Conservation (phyloP, 2,797 vertebrate genomes). For the Borostomias antarcticus region DNA sequence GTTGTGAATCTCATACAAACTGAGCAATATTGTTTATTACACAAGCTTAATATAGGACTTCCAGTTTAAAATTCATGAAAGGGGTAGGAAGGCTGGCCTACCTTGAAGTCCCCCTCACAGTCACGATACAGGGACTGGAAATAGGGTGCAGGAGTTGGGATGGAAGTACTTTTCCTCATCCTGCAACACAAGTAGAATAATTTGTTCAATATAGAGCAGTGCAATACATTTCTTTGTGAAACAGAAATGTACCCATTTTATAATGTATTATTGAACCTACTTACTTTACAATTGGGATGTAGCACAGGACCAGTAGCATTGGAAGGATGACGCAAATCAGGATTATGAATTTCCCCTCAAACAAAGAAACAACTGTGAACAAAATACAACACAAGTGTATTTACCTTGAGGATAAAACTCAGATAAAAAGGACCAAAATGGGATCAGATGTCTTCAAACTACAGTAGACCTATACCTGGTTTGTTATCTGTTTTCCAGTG, state of each 20-base stretch:
- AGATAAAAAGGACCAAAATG: not conserved
- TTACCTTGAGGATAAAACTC: not conserved
- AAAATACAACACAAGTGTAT: not conserved
- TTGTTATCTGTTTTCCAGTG: slow-evolving; percentile 54
- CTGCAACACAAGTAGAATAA: slow-evolving; percentile 44
- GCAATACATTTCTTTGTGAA: not conserved
- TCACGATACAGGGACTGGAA: slow-evolving; percentile 66
- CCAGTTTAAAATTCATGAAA: too few species aligned
- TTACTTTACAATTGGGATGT: slow-evolving; percentile 55
- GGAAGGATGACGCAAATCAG: slow-evolving; percentile 26
- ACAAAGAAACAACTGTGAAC: not conserved
- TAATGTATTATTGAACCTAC: not conserved
- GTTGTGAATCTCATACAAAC: too few species aligned
- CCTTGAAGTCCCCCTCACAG: slow-evolving; percentile 70
- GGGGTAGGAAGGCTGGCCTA: slow-evolving; percentile 11
- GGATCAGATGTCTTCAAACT: not conserved
- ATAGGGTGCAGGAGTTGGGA: slow-evolving; percentile 73
- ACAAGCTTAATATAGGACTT: too few species aligned
- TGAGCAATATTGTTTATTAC: too few species aligned
- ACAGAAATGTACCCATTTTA: not conserved
- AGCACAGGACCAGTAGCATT: slow-evolving; percentile 40
- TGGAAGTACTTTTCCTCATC: slow-evolving; percentile 49
- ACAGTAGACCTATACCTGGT: slow-evolving; percentile 10
- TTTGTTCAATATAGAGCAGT: not conserved
- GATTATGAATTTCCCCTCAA: not conserved